These are phyloP conservation scores for Ophion ventricosus DNA, from an alignment of 2,888 invertebrate species.

Conservation along the genomic window DNA sequence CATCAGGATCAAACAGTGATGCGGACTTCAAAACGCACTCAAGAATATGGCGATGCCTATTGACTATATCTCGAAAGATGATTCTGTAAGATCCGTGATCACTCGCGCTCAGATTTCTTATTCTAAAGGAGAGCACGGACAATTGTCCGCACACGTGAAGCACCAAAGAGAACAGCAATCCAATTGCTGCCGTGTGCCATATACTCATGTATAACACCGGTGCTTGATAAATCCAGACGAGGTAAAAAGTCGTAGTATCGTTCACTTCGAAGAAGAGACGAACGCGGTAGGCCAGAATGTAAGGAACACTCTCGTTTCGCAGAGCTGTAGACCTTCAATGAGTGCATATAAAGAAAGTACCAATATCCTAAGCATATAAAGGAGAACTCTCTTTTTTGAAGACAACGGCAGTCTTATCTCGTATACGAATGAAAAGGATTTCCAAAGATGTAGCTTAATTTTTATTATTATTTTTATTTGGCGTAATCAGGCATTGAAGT, in stretches of 20 bases:
- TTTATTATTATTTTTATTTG: neutral
- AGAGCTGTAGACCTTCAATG: slow-evolving; percentile 32
- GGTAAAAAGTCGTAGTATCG: slow-evolving; percentile 43
- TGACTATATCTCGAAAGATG: slow-evolving; percentile 7
- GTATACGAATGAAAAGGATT: neutral
- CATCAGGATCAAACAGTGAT: neutral
- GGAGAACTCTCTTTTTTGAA: neutral
- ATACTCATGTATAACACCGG: slow-evolving; percentile 52
- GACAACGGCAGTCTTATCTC: neutral
- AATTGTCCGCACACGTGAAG: slow-evolving; percentile 54
- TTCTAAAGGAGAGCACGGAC: slow-evolving; percentile 46
- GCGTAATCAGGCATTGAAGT: neutral
- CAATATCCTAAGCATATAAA: neutral
- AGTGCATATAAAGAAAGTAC: slow-evolving; percentile 1
- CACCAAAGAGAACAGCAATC: slow-evolving; percentile 46
- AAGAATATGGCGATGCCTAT: slow-evolving; percentile 34
- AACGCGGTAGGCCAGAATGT: slow-evolving; percentile 48
- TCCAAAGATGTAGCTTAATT: neutral
- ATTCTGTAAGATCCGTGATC: neutral
- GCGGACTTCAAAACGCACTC: slow-evolving; percentile 7
- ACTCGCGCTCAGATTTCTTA: slow-evolving; percentile 32
- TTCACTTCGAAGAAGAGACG: slow-evolving; percentile 52
- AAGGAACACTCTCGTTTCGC: slow-evolving; percentile 53
- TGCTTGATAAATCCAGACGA: slow-evolving; percentile 54
- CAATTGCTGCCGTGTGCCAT: slow-evolving; percentile 51